Evolutionary conservation across 2,113 vertebrate species (phyloP).

Genomic region (Phycodurus eques): DNA sequence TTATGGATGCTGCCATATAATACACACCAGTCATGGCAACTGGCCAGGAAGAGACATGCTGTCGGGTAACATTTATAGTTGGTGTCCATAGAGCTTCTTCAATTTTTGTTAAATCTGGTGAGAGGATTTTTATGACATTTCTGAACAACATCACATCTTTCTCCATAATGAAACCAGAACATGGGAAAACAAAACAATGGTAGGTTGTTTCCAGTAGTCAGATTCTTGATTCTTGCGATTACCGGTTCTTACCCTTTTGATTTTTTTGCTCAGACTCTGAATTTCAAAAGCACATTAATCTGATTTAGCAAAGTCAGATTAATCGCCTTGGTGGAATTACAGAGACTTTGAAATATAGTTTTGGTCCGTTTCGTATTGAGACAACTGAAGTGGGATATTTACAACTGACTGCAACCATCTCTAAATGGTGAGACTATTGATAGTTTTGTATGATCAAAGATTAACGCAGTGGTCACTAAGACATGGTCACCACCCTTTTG

Average conservation of each 20-base stretch:
- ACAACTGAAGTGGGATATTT: not conserved
- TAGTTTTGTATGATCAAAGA: slow-evolving; percentile 50
- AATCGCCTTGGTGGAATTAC: slow-evolving; percentile 30
- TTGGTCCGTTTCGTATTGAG: slow-evolving; percentile 13
- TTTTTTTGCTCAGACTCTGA: slow-evolving; percentile 40
- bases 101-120: not conserved
- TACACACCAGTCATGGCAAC: slow-evolving; percentile 30
- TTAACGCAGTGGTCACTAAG: slow-evolving; percentile 28
- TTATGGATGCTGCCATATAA: slow-evolving; percentile 44
- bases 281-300: slow-evolving; percentile 62
- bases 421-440: not conserved
- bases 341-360: slow-evolving; percentile 34
- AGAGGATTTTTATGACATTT: slow-evolving; percentile 5
- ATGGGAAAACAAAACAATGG: slow-evolving; percentile 39
- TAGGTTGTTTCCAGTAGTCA: slow-evolving; percentile 30
- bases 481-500: slow-evolving; percentile 20
- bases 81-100: not conserved
- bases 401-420: not conserved
- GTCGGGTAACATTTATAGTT: not conserved
- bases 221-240: slow-evolving; percentile 45
- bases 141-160: slow-evolving; percentile 22
- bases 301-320: slow-evolving; percentile 28
- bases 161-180: slow-evolving; percentile 14
- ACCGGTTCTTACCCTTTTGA: slow-evolving; percentile 52
- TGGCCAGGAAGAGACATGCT: slow-evolving; percentile 17